phyloP scores from a whole-genome alignment of 2,113 vertebrate species.

The Erinaceus europaeus region DNA sequence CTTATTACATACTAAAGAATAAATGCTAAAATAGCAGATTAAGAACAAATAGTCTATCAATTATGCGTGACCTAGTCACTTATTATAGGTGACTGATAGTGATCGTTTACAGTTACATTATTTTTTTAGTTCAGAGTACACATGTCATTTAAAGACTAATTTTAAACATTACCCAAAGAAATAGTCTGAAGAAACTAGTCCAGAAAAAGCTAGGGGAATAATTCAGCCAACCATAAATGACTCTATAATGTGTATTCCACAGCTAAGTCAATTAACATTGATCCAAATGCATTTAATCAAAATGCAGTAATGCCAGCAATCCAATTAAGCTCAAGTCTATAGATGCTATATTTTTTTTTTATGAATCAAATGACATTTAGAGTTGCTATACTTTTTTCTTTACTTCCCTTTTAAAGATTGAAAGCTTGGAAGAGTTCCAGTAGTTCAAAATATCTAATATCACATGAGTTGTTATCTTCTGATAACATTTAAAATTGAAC shows the following conservation, averaged over 20 bases:
- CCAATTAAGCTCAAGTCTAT: conserved; percentile 64
- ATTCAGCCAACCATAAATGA: not conserved
- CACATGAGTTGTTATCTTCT: conserved; percentile 49
- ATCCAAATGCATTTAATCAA: conserved; percentile 59
- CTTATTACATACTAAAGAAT: not conserved
- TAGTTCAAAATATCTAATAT: conserved; percentile 51
- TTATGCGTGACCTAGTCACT: not conserved
- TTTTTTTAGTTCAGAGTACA: not conserved
- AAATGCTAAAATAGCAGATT: not conserved
- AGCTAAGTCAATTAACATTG: conserved; percentile 47
- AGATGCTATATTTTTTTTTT: conserved; percentile 61
- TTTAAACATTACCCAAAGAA: conserved; percentile 24
- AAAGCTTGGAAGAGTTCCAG: conserved; percentile 62
- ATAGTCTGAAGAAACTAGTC: not conserved
- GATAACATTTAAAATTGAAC: conserved; percentile 44
- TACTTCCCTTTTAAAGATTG: conserved; percentile 47
- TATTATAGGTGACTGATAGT: not conserved
- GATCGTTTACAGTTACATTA: not conserved
- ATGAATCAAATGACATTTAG: conserved; percentile 70
- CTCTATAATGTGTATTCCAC: conserved; percentile 3
- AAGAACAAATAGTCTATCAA: not conserved
- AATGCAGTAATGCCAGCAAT: conserved; percentile 53
- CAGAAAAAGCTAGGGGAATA: not conserved
- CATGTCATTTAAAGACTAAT: conserved; percentile 47
- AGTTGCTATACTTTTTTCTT: conserved; percentile 50